These are phyloP conservation scores for Percina caprodes DNA, from an alignment of 2,113 vertebrate species.

Conservation along the genomic window DNA sequence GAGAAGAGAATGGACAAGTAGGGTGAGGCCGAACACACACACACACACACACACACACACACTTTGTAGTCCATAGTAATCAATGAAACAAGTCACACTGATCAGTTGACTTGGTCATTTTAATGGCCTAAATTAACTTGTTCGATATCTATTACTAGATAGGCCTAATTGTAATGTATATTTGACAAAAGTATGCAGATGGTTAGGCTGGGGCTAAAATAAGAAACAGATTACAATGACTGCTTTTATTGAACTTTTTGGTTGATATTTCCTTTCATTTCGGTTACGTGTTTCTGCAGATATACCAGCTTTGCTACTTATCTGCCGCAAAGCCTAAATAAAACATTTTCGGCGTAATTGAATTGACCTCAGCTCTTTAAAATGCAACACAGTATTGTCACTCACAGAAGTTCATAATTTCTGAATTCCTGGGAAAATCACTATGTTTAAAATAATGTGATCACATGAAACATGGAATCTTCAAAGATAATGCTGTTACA, in stretches of 20 bases:
- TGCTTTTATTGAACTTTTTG: neutral
- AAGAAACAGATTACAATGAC: neutral
- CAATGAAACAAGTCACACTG: conserved; percentile 67
- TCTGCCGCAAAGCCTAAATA: neutral
- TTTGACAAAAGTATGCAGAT: neutral
- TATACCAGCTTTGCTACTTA: neutral
- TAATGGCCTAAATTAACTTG: conserved; percentile 34
- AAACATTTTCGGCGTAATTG: neutral
- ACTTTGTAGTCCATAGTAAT: conserved; percentile 58
- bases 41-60: conserved; percentile 26
- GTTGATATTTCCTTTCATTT: neutral
- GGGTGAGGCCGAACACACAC: conserved; percentile 32
- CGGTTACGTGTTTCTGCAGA: neutral
- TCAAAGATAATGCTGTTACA: conserved; percentile 26
- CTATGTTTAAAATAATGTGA: neutral
- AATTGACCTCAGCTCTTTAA: neutral
- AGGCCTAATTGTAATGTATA: neutral
- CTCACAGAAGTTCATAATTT: neutral
- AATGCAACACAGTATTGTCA: neutral
- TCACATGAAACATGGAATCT: conserved; percentile 5
- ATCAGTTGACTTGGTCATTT: conserved; percentile 61
- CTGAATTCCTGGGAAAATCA: neutral
- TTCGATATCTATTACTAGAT: conserved; percentile 4
- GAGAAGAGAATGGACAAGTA: conserved; percentile 43
- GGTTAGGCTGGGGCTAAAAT: neutral